phyloP scores from a whole-genome alignment of 2,888 invertebrate species.

The Scaptomyza caliginosa region DNA sequence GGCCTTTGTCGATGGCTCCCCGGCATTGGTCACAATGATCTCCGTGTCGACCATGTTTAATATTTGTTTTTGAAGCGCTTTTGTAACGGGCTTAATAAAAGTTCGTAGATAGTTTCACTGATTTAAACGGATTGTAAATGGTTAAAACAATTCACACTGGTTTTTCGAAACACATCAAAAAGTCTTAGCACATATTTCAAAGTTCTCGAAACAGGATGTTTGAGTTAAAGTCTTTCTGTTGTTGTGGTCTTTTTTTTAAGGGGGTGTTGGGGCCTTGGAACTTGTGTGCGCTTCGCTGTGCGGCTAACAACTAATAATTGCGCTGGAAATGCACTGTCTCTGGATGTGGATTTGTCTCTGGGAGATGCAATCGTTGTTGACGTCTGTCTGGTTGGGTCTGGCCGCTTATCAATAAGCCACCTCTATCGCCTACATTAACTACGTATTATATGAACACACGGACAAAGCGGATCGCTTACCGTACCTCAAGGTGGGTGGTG shows the following conservation, averaged over 20 bases:
- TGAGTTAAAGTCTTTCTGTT: not conserved
- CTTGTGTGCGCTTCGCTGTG: conserved; percentile 43
- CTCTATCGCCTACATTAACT: conserved; percentile 29
- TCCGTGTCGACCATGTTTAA: conserved; percentile 84
- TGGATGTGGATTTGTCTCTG: conserved; percentile 12
- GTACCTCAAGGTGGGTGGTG: conserved; percentile 7
- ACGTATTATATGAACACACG: conserved; percentile 12
- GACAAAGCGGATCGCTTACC: conserved; percentile 51
- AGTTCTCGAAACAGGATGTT: conserved; percentile 1
- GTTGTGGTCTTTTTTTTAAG: not conserved
- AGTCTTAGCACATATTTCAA: conserved; percentile 12
- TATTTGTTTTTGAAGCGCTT: conserved; percentile 11
- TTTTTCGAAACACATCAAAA: conserved; percentile 25
- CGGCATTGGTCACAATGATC: conserved; percentile 81
- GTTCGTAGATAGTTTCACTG: conserved; percentile 3
- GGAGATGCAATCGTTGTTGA: conserved; percentile 46
- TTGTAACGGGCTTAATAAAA: not conserved
- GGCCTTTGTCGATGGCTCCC: conserved; percentile 85
- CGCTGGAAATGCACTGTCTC: conserved; percentile 48
- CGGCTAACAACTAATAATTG: conserved; percentile 59
- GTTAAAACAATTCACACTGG: conserved; percentile 9
- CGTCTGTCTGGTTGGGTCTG: conserved; percentile 24
- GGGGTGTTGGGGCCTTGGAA: conserved; percentile 16
- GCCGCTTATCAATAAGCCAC: conserved; percentile 52
- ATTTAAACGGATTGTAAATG: conserved; percentile 9